These are phyloP conservation scores for Myocastor coypus DNA, from an alignment of 2,113 vertebrate species.

Conservation along the genomic window DNA sequence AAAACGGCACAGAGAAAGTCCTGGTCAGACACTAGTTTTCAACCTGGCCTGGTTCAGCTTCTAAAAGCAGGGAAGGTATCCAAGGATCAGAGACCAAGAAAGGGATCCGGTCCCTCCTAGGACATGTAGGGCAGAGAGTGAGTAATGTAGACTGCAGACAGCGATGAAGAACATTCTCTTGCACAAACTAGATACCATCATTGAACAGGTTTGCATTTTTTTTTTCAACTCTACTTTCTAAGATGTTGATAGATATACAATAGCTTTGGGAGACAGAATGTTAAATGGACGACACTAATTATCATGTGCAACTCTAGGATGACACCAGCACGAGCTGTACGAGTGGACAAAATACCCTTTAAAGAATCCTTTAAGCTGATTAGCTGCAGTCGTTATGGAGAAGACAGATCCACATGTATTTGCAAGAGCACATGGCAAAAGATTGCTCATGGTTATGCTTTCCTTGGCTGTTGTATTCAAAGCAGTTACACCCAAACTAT, in stretches of 20 bases:
- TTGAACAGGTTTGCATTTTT: background rate
- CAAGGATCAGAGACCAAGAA: background rate
- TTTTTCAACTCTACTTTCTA: background rate
- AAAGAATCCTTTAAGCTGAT: conserved; percentile 25
- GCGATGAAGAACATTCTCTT: background rate
- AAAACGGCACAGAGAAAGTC: background rate
- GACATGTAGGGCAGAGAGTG: background rate
- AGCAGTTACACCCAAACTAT: rapidly evolving
- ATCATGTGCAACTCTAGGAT: background rate
- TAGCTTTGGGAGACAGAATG: background rate
- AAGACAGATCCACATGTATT: background rate
- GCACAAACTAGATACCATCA: background rate
- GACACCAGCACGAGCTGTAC: rapidly evolving
- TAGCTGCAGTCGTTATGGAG: background rate
- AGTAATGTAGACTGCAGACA: background rate
- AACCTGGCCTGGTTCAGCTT: background rate
- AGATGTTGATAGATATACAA: background rate
- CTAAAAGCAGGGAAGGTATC: background rate
- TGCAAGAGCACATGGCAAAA: rapidly evolving
- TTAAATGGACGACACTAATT: rapidly evolving
- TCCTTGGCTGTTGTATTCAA: background rate
- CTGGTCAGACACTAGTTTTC: background rate
- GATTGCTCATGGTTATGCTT: background rate
- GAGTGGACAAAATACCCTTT: background rate
- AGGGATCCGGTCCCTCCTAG: background rate